Evolutionary conservation across 37 sponge, comb jelly and placozoan genomes (phyloP).

Genomic region (Spongia lamella): DNA sequence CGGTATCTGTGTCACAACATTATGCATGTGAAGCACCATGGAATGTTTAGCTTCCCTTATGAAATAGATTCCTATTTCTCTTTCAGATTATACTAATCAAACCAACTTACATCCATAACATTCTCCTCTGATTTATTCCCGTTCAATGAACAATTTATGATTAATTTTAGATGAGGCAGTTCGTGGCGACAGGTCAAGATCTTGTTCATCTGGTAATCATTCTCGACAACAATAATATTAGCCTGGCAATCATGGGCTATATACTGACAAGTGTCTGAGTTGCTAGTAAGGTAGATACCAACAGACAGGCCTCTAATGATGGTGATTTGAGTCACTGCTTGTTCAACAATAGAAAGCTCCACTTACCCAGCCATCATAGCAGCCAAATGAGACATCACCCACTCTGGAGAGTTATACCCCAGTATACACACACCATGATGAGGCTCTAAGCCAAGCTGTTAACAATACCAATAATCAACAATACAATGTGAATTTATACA

Average conservation of each 20-base stretch:
- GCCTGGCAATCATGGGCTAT: slow-evolving; percentile 65
- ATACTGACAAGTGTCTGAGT: slow-evolving; percentile 58
- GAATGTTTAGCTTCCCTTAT: too few species aligned
- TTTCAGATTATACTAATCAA: neutral
- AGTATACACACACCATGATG: slow-evolving; percentile 77
- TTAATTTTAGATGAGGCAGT: slow-evolving; percentile 80
- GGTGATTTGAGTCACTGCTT: neutral
- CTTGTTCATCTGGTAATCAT: slow-evolving; percentile 69
- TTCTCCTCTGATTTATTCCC: slow-evolving; percentile 19
- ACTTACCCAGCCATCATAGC: slow-evolving; percentile 77
- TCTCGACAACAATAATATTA: slow-evolving; percentile 78
- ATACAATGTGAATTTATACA: neutral
- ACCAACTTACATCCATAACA: slow-evolving; percentile 58
- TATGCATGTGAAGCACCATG: too few species aligned
- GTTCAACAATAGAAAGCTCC: neutral
- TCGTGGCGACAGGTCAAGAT: slow-evolving; percentile 46
- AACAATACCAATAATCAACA: neutral
- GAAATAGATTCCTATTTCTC: too few species aligned
- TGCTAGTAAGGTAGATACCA: slow-evolving; percentile 67
- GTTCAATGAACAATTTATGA: slow-evolving; percentile 71
- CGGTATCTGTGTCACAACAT: neutral
- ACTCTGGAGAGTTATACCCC: slow-evolving; percentile 89
- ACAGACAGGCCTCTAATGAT: slow-evolving; percentile 64
- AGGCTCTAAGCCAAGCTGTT: slow-evolving; percentile 76
- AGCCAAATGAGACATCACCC: slow-evolving; percentile 77